These are phyloP conservation scores for Ooceraea biroi DNA, from an alignment of 1,140 invertebrate species.

Conservation along the genomic window DNA sequence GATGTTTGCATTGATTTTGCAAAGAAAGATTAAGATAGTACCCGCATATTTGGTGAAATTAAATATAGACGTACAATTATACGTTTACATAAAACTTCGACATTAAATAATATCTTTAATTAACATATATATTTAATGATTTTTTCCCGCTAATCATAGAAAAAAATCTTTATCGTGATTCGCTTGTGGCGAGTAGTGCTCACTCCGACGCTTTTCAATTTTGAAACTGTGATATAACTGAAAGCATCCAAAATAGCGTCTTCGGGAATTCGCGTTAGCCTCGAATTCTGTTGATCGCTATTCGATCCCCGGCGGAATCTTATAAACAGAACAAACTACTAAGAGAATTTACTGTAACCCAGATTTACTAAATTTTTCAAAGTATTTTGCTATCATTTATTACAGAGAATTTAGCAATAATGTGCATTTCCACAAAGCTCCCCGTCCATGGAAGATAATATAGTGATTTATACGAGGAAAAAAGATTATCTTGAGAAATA, in stretches of 20 bases:
- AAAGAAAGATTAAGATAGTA: neutral
- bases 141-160: too few species aligned
- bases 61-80: neutral
- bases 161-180: neutral
- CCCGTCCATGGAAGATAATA: neutral
- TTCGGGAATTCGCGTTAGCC: neutral
- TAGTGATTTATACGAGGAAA: neutral
- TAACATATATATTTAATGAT: too few species aligned
- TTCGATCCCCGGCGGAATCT: neutral
- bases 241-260: conserved; percentile 9
- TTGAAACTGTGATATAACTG: conserved; percentile 43
- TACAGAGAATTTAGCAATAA: neutral
- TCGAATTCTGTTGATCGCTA: neutral
- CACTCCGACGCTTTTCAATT: conserved; percentile 23
- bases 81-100: neutral
- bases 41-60: neutral
- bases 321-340: neutral
- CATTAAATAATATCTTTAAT: neutral
- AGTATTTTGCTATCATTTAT: neutral
- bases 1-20: conserved; percentile 3
- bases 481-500: neutral
- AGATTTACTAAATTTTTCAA: neutral
- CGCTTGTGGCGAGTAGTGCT: too few species aligned
- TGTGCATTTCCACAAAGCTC: neutral
- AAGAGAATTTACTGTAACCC: neutral